Evolutionary conservation across 1,140 invertebrate genomes (phyloP).

Genomic region (Caenorhabditis latens): DNA sequence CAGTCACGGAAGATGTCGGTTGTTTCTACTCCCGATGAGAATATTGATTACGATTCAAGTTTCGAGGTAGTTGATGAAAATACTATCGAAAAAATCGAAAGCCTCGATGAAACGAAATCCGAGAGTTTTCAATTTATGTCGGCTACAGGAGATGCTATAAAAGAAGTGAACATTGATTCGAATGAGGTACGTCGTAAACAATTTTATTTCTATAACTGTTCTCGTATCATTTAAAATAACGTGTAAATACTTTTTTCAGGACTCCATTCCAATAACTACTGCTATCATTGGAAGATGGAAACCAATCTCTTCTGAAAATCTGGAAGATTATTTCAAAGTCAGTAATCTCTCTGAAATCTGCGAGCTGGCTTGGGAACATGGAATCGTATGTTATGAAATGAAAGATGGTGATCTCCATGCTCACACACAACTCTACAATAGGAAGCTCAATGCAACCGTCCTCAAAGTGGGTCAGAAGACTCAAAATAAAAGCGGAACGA

Average conservation of each 20-base stretch:
- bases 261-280: not conserved
- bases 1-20: not conserved
- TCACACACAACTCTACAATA: not conserved
- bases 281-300: constrained; percentile 15
- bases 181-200: not conserved
- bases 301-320: not conserved
- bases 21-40: not conserved
- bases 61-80: not conserved
- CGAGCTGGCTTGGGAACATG: not conserved
- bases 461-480: not conserved
- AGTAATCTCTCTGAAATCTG: not conserved
- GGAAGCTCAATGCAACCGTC: not conserved
- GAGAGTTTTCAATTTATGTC: constrained; percentile 4
- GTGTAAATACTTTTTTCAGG: not conserved
- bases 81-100: not conserved
- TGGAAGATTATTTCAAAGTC: not conserved
- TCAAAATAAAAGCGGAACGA: not conserved
- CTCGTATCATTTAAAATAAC: not conserved
- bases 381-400: not conserved
- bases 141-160: not conserved
- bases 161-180: not conserved
- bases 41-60: constrained; percentile 32
- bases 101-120: not conserved
- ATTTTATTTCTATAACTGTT: not conserved
- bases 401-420: not conserved